A percentile compares a stretch with the other conserved stretches of the same genome.
These are phyloP conservation scores for Papilio protenor DNA, from an alignment of 2,888 invertebrate genomes.

Conservation along the genomic window DNA sequence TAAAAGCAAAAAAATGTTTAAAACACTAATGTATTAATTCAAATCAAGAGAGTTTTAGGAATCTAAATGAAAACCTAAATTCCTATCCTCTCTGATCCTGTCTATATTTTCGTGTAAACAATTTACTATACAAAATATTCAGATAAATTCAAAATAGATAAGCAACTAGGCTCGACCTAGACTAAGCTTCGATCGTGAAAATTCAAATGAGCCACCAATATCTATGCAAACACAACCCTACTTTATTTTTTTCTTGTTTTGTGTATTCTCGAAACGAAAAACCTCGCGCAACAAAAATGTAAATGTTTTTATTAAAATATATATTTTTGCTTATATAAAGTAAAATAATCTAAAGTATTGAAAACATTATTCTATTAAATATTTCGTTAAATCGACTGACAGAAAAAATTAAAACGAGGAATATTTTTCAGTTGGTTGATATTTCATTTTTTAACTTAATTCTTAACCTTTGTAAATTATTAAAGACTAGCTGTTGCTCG, in stretches of 20 bases:
- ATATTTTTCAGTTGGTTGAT: no score
- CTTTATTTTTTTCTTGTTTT: constrained; percentile 27
- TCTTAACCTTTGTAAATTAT: no score
- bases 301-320: constrained; percentile 17
- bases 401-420: no score
- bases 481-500: no score
- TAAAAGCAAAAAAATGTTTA: no score
- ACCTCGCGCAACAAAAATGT: constrained; percentile 15
- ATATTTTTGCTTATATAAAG: neutral
- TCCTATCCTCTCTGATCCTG: no score
- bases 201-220: constrained; percentile 37
- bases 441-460: no score
- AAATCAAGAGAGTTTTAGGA: no score
- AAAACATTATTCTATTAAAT: neutral
- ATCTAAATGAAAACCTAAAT: no score
- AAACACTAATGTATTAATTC: no score
- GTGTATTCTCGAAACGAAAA: neutral
- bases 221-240: constrained; percentile 35
- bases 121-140: neutral
- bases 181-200: constrained; percentile 26
- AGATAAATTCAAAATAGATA: constrained; percentile 21
- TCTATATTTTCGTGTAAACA: no score
- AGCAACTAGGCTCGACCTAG: constrained; percentile 20
- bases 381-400: no score
- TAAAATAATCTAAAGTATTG: neutral